Evolutionary conservation across 1,140 invertebrate genomes (phyloP).

Genomic region (Apocrypta bakeri): DNA sequence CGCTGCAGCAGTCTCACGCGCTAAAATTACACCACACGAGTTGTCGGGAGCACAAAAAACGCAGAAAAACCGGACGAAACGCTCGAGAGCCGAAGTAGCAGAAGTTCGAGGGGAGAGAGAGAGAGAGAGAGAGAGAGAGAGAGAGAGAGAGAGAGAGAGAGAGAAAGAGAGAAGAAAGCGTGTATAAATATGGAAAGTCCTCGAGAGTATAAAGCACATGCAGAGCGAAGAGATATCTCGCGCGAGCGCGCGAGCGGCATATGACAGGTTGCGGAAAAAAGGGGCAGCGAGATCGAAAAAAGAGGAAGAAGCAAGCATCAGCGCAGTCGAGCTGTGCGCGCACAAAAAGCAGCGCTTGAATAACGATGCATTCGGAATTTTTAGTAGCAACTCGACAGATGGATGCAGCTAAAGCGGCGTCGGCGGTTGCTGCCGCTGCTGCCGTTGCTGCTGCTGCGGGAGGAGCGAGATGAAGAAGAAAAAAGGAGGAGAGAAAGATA

Average conservation of each 20-base stretch:
- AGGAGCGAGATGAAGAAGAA: conserved; percentile 38
- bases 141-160: background rate
- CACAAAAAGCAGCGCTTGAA: conserved; percentile 56
- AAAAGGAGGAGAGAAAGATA: conserved; percentile 52
- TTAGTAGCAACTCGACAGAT: conserved; percentile 63
- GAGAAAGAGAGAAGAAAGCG: background rate
- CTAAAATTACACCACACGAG: conserved; percentile 40
- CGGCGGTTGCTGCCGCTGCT: background rate
- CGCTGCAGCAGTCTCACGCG: conserved; percentile 17
- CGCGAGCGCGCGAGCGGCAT: conserved; percentile 3
- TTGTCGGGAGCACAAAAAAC: background rate
- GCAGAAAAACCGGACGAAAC: background rate
- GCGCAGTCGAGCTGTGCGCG: conserved; percentile 27
- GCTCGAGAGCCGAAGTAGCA: background rate
- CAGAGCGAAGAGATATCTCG: conserved; percentile 43
- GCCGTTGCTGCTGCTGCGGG: background rate
- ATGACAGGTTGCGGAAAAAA: conserved; percentile 49
- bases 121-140: too few species aligned
- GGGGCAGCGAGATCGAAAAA: conserved; percentile 44
- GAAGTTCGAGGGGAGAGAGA: background rate
- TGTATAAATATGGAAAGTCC: conserved; percentile 51
- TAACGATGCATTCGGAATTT: conserved; percentile 68
- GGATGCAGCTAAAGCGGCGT: conserved; percentile 47
- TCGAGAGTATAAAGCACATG: conserved; percentile 34
- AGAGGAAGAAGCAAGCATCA: conserved; percentile 43